phyloP scores from a whole-genome alignment of 2,113 vertebrate species.

The Lates calcarifer region DNA sequence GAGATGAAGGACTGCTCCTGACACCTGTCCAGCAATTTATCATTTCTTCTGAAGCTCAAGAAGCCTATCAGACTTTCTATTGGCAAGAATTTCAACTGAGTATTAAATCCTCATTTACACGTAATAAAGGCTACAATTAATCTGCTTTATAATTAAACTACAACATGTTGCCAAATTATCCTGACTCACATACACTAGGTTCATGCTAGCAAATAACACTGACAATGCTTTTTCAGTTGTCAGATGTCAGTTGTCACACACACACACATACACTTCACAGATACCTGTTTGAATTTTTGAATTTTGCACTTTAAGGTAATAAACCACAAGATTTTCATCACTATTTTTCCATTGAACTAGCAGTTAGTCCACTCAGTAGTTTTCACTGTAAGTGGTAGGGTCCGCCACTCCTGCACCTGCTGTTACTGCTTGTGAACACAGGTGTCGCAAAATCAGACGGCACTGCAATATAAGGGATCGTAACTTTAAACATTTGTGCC shows the following conservation, averaged over 20 bases:
- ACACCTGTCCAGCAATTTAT: neutral
- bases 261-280: neutral
- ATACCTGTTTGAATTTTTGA: neutral
- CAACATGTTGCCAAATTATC: neutral
- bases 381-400: neutral
- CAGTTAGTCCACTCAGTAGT: neutral
- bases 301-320: conserved; percentile 4
- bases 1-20: conserved; percentile 9
- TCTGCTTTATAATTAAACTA: conserved; percentile 7
- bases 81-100: neutral
- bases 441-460: neutral
- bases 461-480: neutral
- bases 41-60: neutral
- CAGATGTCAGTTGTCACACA: neutral
- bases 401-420: neutral
- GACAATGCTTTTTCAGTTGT: neutral
- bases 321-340: neutral
- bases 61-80: neutral
- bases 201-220: neutral
- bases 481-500: neutral
- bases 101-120: neutral
- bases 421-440: neutral
- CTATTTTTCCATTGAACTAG: neutral
- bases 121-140: neutral
- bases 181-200: neutral